These are phyloP conservation scores for Apodemia duryi DNA, from an alignment of 2,888 invertebrate species.

Conservation along the genomic window DNA sequence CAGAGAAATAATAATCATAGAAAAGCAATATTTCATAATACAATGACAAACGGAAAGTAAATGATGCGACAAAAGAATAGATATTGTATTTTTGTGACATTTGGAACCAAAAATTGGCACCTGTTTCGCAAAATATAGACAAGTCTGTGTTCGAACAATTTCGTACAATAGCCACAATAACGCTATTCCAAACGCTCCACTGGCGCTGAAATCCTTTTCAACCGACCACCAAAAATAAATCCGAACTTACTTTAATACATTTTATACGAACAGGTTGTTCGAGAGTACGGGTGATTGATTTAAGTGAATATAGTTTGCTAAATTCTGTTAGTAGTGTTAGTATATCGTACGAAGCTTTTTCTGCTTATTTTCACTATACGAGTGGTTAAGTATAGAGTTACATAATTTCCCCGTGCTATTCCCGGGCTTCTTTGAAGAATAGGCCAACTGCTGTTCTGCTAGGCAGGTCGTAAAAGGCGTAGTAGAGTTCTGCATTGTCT, in stretches of 20 bases:
- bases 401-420: too few species aligned
- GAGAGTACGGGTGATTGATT: background rate
- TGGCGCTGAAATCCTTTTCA: conserved; percentile 6
- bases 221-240: background rate
- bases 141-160: conserved; percentile 2
- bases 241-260: background rate
- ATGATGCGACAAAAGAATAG: background rate
- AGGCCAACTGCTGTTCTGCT: too few species aligned
- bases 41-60: background rate
- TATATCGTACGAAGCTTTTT: background rate
- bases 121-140: conserved; percentile 5
- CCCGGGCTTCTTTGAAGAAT: too few species aligned
- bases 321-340: background rate
- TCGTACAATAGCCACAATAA: conserved; percentile 9
- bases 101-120: conserved; percentile 12
- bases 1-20: background rate
- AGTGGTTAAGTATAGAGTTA: too few species aligned
- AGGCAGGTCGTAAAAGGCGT: too few species aligned
- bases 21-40: background rate
- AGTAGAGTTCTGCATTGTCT: too few species aligned
- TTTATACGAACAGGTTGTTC: background rate
- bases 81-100: conserved; percentile 5
- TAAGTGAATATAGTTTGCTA: background rate
- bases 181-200: background rate
- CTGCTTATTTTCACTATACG: too few species aligned